Percentiles rank a stretch among this genome's conserved stretches.
Conservation (phyloP, 2,797 vertebrate species). For the Sebastes kiyomatsui region DNA sequence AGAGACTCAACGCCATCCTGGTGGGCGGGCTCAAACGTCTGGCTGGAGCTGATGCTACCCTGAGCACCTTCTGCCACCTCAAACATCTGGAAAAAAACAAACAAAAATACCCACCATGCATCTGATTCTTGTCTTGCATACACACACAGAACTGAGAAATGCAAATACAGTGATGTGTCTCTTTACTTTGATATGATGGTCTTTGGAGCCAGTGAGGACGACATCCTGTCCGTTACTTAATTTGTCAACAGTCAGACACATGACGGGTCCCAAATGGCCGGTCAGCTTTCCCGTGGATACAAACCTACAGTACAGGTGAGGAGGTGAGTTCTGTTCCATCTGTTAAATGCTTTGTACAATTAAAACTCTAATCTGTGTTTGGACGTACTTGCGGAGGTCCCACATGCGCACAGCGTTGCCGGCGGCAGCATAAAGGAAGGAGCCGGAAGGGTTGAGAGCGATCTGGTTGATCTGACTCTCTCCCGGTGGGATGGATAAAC, state of each 20-base stretch:
- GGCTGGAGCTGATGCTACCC: conserved; percentile 89
- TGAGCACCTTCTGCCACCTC: conserved; percentile 95
- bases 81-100: conserved; percentile 87
- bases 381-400: conserved; percentile 93
- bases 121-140: neutral
- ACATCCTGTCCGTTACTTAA: conserved; percentile 92
- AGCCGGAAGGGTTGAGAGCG: conserved; percentile 90
- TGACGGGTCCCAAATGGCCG: conserved; percentile 94
- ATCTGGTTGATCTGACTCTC: conserved; percentile 98
- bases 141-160: neutral
- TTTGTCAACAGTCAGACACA: conserved; percentile 93
- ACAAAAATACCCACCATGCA: neutral
- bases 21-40: conserved; percentile 92
- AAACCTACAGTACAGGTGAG: conserved; percentile 82
- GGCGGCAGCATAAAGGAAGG: conserved; percentile 94
- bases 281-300: conserved; percentile 96
- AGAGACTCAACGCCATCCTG: conserved; percentile 94
- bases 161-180: neutral
- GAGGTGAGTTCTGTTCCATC: neutral
- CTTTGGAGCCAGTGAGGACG: conserved; percentile 96
- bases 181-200: conserved; percentile 93
- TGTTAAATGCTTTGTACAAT: neutral
- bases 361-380: neutral
- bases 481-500: conserved; percentile 90
- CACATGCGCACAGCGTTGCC: conserved; percentile 97